A percentile compares a stretch with the other conserved stretches of the same genome.
These are phyloP conservation scores for Murina feae DNA, from an alignment of 2,113 vertebrate genomes.

Conservation along the genomic window DNA sequence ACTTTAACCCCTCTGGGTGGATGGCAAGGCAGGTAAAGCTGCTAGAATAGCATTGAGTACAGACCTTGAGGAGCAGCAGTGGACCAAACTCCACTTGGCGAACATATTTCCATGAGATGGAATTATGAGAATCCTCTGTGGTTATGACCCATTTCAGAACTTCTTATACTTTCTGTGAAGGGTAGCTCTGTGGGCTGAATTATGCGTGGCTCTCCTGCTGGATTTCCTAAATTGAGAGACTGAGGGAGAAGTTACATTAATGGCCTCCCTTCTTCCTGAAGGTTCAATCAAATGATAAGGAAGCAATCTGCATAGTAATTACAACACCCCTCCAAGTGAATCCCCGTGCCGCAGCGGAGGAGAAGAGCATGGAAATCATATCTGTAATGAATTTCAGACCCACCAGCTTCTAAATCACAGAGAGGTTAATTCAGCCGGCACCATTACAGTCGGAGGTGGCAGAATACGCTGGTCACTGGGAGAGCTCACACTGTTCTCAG, in stretches of 20 bases:
- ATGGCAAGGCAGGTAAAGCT: not conserved
- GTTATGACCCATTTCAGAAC: not conserved
- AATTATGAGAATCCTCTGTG: not conserved
- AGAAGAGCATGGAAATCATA: conserved; percentile 4
- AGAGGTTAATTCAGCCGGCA: not conserved
- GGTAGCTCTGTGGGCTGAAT: not conserved
- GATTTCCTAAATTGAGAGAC: conserved; percentile 41
- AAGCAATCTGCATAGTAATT: conserved; percentile 67
- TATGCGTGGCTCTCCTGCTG: not conserved
- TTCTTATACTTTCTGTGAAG: not conserved
- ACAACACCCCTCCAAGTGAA: not conserved
- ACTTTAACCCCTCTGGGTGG: not conserved
- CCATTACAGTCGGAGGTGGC: not conserved
- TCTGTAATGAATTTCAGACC: conserved; percentile 54
- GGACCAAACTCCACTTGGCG: not conserved
- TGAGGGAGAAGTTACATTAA: conserved; percentile 45
- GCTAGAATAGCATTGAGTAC: not conserved
- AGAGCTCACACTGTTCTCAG: not conserved
- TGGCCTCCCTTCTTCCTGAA: conserved; percentile 58
- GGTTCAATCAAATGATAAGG: conserved; percentile 51
- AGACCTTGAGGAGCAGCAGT: not conserved
- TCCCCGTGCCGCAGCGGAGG: not conserved
- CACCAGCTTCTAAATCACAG: conserved; percentile 6
- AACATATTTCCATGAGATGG: not conserved
- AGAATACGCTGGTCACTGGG: not conserved